Percentiles rank a stretch among this genome's conserved stretches.
phyloP scores from a whole-genome alignment of 2,797 vertebrate genomes.

The Buceros bicornis region DNA sequence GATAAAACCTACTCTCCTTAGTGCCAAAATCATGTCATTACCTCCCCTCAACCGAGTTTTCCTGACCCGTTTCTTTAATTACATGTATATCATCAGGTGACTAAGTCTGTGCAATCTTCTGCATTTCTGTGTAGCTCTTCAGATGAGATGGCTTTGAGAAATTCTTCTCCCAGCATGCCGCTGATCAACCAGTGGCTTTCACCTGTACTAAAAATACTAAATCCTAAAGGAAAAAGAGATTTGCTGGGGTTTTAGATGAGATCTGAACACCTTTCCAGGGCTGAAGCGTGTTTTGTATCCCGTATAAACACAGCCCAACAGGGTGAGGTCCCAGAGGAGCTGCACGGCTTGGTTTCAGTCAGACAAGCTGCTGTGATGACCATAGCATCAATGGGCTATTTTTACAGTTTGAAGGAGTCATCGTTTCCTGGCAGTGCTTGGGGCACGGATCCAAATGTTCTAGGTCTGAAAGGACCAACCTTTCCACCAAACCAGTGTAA shows the following conservation, averaged over 20 bases:
- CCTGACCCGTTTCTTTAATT: not conserved
- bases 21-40: not conserved
- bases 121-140: rapidly evolving
- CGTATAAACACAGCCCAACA: rapidly evolving
- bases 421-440: not conserved
- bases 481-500: not conserved
- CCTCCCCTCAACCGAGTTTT: not conserved
- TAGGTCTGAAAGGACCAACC: not conserved
- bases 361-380: rapidly evolving
- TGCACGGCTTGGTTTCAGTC: not conserved
- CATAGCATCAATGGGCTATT: not conserved
- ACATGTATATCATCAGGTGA: not conserved
- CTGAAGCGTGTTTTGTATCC: not conserved
- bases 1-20: not conserved
- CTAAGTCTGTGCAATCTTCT: not conserved
- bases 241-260: not conserved
- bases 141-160: not conserved
- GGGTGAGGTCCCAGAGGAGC: not conserved
- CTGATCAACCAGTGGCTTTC: not conserved
- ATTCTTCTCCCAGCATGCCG: not conserved
- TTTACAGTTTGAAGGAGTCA: not conserved
- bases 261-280: not conserved
- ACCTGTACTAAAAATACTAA: not conserved
- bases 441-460: not conserved
- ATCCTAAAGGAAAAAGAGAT: not conserved